Evolutionary conservation across 1,140 invertebrate species (phyloP).

Genomic region (Laupala kohalensis): DNA sequence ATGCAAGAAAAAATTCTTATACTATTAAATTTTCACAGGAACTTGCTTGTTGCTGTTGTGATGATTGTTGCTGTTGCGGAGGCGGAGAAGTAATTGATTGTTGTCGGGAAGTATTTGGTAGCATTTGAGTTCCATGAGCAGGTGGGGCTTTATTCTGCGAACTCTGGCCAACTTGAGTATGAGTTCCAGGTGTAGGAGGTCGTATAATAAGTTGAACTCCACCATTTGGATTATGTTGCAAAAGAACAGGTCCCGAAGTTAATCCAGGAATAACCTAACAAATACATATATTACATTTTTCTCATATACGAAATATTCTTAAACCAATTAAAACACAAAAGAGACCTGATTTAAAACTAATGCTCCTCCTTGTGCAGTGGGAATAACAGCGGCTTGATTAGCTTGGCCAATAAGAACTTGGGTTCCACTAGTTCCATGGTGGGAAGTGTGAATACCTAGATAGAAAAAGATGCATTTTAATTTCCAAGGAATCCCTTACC

Average conservation of each 20-base stretch:
- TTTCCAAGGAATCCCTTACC: too few relatives aligned
- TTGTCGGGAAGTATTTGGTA: slow-evolving; percentile 5
- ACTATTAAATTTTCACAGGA: too few relatives aligned
- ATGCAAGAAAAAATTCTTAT: too few relatives aligned
- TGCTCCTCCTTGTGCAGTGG: slow-evolving; percentile 17
- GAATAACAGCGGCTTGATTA: slow-evolving; percentile 8
- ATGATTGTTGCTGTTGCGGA: neutral
- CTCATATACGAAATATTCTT: neutral
- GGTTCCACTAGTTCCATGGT: slow-evolving; percentile 6
- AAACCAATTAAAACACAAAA: neutral
- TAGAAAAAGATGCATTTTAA: neutral
- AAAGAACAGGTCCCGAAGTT: slow-evolving; percentile 18
- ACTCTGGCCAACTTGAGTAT: neutral
- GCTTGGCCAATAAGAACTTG: slow-evolving; percentile 14
- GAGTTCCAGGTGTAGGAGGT: slow-evolving; percentile 15
- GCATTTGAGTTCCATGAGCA: slow-evolving; percentile 1
- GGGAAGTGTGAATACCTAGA: slow-evolving; percentile 9
- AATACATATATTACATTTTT: neutral
- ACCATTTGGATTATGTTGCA: slow-evolving; percentile 23
- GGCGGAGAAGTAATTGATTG: neutral
- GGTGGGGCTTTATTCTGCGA: neutral
- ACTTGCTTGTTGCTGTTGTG: neutral
- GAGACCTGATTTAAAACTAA: slow-evolving; percentile 15
- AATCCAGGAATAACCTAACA: slow-evolving; percentile 15
- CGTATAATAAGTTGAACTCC: slow-evolving; percentile 24